Conservation (phyloP, 2,888 invertebrate genomes). For the Pheosia gnoma region DNA sequence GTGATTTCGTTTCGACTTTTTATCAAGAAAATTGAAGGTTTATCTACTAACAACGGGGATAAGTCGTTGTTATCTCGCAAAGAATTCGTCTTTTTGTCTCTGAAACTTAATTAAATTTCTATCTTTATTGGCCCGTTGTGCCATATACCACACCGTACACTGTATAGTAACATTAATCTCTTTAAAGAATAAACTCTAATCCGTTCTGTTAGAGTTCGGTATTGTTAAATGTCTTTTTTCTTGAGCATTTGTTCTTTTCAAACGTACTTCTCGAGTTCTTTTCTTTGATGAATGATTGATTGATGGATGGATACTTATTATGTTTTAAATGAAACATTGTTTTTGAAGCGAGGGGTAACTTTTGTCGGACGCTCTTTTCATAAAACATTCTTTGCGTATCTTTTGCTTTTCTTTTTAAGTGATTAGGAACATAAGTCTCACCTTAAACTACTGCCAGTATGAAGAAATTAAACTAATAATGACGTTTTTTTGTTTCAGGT, state of each 20-base stretch:
- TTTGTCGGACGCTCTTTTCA: not conserved
- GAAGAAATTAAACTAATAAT: not conserved
- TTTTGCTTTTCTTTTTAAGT: slow-evolving; percentile 1
- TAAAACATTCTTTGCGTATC: not conserved
- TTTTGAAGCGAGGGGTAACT: not conserved
- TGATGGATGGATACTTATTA: slow-evolving; percentile 6
- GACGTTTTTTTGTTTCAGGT: not conserved
- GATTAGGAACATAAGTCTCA: not conserved
- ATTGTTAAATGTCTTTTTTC: not conserved
- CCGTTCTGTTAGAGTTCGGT: not conserved
- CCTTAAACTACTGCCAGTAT: not conserved
- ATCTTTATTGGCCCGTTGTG: slow-evolving; percentile 2
- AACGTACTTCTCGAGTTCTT: not conserved
- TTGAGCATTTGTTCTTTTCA: not conserved
- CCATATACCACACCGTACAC: not conserved
- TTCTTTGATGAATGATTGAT: slow-evolving; percentile 5
- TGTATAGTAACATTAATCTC: not conserved
- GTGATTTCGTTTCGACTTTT: no score
- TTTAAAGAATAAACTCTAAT: not conserved
- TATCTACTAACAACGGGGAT: not conserved
- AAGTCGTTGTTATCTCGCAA: slow-evolving; percentile 2
- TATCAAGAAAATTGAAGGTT: not conserved
- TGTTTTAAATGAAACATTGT: slow-evolving; percentile 6
- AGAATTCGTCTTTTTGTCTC: not conserved
- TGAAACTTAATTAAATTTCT: slow-evolving; percentile 5